Base-by-base conservation (phyloP, 53 echinoderm and acorn worm genomes). In the Hippasteria phrygiana region DNA sequence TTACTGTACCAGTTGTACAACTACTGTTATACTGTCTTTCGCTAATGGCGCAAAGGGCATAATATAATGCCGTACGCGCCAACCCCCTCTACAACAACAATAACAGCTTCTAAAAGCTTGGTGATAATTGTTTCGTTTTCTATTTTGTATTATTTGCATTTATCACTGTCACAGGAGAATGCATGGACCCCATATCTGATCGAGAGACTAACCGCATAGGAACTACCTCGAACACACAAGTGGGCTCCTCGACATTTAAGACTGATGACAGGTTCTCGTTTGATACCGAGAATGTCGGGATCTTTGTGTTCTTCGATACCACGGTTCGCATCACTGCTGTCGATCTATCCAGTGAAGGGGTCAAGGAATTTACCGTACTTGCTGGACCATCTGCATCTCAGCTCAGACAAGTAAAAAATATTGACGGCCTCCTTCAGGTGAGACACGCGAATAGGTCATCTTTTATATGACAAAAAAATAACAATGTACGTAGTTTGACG, bases 271-370 rank as follows among this genome's bases (percentile, higher is more conserved):
- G 7, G 39, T 56, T 53, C 14, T 26, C 28, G 1, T 81, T 81
- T 43, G 62, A 62, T 40, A 28, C 1, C 2, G 66, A 28, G 24
- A 42, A 42, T 43, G 18, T 37, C 29, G 43, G 14, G 16, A 41
- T 62, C 13, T 31, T 31, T 18, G 40, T 81, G 29, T 37, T 28
- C 42, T 81, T 81, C 45, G 13, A 62, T 3, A 38, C 81, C 9
- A 24, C 65, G 12, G 39, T 81, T 64, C 81, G 81, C n/a, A 39
- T 81, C 62, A 63, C 40, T 43, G 81, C 43, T 9, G 8, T 81
- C n/a, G 43, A 81, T 27, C 45, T 81, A 39, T 29, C 29, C 8
- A 81, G 62, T 17, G 32, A 17, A 81, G 81, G 81, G 0, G 43
- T 81, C 43, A 63, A 81, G 81, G 62, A 81, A 0, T 65, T 81